These are phyloP conservation scores for Centropus unirufus DNA, from an alignment of 2,113 vertebrate species.

Conservation along the genomic window DNA sequence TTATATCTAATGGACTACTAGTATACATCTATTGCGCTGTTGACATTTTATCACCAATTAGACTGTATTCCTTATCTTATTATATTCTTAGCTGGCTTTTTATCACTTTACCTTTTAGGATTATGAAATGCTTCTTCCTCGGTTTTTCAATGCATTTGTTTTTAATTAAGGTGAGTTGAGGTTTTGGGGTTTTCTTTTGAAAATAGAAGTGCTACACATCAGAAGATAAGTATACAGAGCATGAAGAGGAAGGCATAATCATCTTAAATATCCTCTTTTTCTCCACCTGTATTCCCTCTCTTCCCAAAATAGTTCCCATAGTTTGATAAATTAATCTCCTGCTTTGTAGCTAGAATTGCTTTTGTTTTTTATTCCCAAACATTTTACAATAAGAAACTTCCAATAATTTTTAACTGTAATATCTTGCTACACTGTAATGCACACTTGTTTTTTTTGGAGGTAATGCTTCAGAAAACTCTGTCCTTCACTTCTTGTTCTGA, in stretches of 20 bases:
- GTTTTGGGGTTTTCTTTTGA: not conserved
- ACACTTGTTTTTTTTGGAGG: not conserved
- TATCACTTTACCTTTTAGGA: slow-evolving; percentile 26
- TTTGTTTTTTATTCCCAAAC: not conserved
- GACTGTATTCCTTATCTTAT: slow-evolving; percentile 38
- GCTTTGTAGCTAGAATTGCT: not conserved
- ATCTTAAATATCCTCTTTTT: not conserved
- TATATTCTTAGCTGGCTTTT: slow-evolving; percentile 52
- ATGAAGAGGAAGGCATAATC: not conserved
- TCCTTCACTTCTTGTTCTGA: not conserved
- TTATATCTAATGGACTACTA: slow-evolving; percentile 65
- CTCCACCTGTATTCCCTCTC: not conserved
- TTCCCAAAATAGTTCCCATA: not conserved
- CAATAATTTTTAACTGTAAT: not conserved
- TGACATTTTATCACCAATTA: slow-evolving; percentile 72
- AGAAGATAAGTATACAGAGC: not conserved
- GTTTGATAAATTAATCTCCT: not conserved
- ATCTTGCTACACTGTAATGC: not conserved
- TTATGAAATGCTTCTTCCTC: slow-evolving; percentile 31
- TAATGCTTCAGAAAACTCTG: not conserved
- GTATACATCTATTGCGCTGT: slow-evolving; percentile 62
- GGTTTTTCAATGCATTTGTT: not conserved
- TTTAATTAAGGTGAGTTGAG: not conserved
- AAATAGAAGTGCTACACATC: not conserved
- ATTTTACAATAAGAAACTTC: not conserved